Conservation (phyloP, 2,888 invertebrate genomes). For the Seira sanloemensis region DNA sequence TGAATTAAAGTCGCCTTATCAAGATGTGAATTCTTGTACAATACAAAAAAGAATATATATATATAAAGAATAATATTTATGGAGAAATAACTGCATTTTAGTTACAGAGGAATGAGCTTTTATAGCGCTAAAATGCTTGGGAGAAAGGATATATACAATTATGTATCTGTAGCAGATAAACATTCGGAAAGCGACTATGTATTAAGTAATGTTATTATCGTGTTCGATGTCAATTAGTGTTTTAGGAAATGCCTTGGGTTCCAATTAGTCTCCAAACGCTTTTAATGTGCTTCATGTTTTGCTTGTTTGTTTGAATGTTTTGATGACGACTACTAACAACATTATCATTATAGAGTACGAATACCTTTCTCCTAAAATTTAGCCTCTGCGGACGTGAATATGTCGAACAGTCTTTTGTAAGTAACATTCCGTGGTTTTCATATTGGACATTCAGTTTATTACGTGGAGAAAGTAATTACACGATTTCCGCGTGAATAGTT, state of each 20-base stretch:
- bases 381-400: no score
- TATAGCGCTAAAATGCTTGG: not conserved
- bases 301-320: not conserved
- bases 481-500: not conserved
- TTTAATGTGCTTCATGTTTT: not conserved
- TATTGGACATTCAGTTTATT: not conserved
- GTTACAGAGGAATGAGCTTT: not conserved
- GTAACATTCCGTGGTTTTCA: conserved; percentile 25
- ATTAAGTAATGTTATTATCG: not conserved
- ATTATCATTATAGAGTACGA: no score
- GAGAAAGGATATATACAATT: not conserved
- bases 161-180: no score
- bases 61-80: no score
- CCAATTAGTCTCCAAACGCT: not conserved
- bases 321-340: no score
- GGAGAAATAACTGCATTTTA: not conserved
- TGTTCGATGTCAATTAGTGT: not conserved
- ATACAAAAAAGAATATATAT: not conserved
- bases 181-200: no score
- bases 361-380: no score
- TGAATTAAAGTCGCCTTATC: conserved; percentile 59
- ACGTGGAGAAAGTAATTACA: not conserved
- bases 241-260: no score
- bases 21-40: conserved; percentile 43
- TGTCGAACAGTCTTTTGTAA: conserved; percentile 24